These are phyloP conservation scores for Mohoua ochrocephala DNA, from an alignment of 2,113 vertebrate genomes.

Conservation along the genomic window DNA sequence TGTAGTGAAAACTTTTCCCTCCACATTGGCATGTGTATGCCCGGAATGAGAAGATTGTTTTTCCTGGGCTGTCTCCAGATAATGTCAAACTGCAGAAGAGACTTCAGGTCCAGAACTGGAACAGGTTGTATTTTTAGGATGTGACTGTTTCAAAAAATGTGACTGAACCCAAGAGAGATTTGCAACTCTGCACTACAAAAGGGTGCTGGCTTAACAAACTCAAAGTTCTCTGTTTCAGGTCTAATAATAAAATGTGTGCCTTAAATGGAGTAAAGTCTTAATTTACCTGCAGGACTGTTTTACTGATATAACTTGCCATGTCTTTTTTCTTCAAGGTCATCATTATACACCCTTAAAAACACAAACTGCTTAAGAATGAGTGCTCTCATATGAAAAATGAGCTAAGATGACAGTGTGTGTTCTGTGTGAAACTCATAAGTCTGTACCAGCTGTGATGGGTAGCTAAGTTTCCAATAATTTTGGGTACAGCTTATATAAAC, in stretches of 20 bases:
- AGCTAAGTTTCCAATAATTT: background rate
- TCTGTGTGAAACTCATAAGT: background rate
- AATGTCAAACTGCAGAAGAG: background rate
- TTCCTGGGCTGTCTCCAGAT: background rate
- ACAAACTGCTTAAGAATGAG: background rate
- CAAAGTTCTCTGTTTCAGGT: background rate
- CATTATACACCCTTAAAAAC: background rate
- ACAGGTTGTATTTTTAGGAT: background rate
- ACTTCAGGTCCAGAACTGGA: background rate
- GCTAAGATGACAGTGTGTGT: background rate
- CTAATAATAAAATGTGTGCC: conserved; percentile 32
- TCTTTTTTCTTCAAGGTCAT: background rate
- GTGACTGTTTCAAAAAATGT: background rate
- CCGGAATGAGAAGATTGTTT: background rate
- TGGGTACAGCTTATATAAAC: background rate
- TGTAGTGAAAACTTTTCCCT: background rate
- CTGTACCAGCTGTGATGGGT: background rate
- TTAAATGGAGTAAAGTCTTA: background rate
- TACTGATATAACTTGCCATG: background rate
- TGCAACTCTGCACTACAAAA: background rate
- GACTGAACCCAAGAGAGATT: background rate
- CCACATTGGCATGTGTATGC: fast-evolving
- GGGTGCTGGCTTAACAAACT: background rate
- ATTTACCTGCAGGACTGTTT: background rate
- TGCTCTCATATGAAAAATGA: background rate